Evolutionary conservation across 2,113 vertebrate genomes (phyloP), one percentile per base, ranked within the genome.

Genomic region (Axis porcinus): DNA sequence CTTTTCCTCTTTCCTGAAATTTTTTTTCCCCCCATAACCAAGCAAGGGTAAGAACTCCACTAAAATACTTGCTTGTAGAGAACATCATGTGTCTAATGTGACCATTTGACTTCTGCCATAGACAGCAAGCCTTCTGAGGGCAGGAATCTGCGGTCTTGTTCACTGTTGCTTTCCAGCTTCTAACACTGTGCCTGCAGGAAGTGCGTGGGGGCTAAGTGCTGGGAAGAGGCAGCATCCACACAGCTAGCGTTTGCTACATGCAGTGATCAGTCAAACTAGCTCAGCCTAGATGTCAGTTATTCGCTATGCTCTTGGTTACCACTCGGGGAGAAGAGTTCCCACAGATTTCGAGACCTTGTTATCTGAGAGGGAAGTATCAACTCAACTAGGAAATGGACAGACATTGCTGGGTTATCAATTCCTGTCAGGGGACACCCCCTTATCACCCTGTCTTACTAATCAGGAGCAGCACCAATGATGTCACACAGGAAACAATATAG

Each of bases 321-420:
- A 36, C 25, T 76, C 5, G 17, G 25, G 6, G 16, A 88, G 10
- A 47, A 78, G 5, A 82, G 58, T 93, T 97, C 36, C 60, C 82
- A 88, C 86, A 43, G 74, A 95, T n/a, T 94, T 19, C 1, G 11
- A 52, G 54, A 36, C 33, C 27, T 81, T 21, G 11, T 64, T 95
- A 93, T 97, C 93, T 93, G 16, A 96, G 70, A 92, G 19, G 36
- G 76, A 96, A 91, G 85, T 93, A 82, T 86, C 85, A 94, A 62
- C 17, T 76, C 43, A 92, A 86, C 36, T 30, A 97, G 95, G 83
- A 96, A 97, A 82, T 93, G 52, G 94, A 58, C 47, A 93, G 87
- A 67, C 54, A 90, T 52, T 83, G 36, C 60, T 55, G 92, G 62
- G 45, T 92, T 97, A 95, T 97, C 97, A 91, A 2, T 21, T n/a